phyloP scores from a whole-genome alignment of 2,113 vertebrate genomes.

The Clarias macrocephalus region DNA sequence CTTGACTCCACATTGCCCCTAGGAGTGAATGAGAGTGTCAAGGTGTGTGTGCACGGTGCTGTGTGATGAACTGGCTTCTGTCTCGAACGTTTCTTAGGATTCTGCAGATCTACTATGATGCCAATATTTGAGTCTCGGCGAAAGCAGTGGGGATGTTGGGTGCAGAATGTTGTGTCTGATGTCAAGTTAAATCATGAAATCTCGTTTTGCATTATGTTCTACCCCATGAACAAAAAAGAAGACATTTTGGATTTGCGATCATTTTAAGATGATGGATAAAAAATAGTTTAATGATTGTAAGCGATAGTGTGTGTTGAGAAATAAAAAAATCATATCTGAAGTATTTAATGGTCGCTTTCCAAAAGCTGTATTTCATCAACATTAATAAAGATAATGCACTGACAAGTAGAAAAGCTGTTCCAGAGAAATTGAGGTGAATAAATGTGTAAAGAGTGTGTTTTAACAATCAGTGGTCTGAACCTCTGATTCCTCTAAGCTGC shows the following conservation, averaged over 20 bases:
- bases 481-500: background rate
- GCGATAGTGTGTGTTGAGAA: background rate
- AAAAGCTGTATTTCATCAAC: background rate
- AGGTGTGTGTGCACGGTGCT: slow-evolving; percentile 35
- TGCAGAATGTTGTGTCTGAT: too few species aligned
- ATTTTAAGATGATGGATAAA: background rate
- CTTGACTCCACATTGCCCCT: background rate
- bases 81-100: background rate
- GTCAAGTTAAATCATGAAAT: background rate
- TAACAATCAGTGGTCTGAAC: background rate
- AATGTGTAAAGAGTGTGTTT: background rate
- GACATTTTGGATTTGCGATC: background rate
- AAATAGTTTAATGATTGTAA: background rate
- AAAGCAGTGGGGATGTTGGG: background rate
- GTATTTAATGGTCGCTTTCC: background rate
- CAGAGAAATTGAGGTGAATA: background rate
- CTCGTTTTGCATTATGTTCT: background rate
- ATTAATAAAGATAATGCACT: background rate
- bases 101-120: background rate
- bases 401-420: background rate
- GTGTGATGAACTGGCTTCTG: background rate
- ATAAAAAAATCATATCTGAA: background rate
- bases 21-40: slow-evolving; percentile 2
- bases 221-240: background rate
- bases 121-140: background rate